phyloP scores from a whole-genome alignment of 2,113 vertebrate genomes.

The Chinchilla lanigera region DNA sequence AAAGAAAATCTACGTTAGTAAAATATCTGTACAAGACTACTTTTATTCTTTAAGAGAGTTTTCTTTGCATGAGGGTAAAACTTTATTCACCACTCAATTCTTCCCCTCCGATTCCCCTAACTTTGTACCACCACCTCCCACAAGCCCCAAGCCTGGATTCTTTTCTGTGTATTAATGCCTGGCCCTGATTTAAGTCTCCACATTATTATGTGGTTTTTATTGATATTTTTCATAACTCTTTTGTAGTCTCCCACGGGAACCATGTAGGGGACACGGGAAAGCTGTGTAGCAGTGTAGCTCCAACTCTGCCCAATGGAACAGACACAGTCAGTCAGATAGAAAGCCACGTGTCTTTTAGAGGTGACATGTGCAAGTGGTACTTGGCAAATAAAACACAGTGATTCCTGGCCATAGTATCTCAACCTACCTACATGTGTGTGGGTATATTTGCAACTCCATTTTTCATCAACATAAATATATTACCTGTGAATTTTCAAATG shows the following conservation, averaged over 20 bases:
- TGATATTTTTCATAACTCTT: background rate
- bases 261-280: background rate
- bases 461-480: background rate
- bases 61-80: background rate
- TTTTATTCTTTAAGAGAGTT: background rate
- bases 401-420: background rate
- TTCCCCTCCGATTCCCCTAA: background rate
- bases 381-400: background rate
- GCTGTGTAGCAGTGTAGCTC: background rate
- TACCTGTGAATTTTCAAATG: background rate
- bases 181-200: background rate
- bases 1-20: background rate
- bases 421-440: background rate
- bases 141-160: fast-evolving
- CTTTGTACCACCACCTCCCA: background rate
- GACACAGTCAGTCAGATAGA: background rate
- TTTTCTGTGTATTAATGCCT: background rate
- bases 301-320: background rate
- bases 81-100: background rate
- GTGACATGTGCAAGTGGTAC: background rate
- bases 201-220: background rate
- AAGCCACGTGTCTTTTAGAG: background rate
- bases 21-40: background rate
- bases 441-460: background rate
- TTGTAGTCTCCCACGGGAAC: background rate